phyloP scores from a whole-genome alignment of 1,140 invertebrate genomes.

The Gryllus bimaculatus region DNA sequence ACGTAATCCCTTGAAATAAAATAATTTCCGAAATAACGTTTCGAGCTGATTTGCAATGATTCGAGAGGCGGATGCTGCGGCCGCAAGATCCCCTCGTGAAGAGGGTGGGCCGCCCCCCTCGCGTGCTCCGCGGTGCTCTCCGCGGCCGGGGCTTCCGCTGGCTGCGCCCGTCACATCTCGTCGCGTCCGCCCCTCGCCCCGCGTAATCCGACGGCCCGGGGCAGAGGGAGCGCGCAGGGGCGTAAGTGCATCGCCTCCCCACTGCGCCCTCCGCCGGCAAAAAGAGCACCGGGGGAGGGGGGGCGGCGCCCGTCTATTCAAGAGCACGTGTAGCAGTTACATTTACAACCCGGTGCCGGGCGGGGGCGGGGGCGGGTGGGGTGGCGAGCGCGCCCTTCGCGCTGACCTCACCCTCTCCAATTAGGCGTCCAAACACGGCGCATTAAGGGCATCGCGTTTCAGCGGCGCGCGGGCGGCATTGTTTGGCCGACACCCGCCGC shows the following conservation, averaged over 20 bases:
- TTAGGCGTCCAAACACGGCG: background rate
- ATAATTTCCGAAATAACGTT: too few relatives aligned
- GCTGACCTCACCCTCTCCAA: background rate
- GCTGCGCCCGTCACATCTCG: background rate
- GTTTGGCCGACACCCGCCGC: background rate
- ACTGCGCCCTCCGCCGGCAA: background rate
- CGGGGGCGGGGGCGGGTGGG: too few relatives aligned
- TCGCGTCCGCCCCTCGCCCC: background rate
- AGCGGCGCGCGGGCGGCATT: background rate
- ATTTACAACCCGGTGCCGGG: background rate
- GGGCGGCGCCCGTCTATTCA: too few relatives aligned
- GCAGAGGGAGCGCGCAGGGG: background rate
- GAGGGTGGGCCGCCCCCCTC: too few relatives aligned
- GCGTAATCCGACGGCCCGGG: background rate
- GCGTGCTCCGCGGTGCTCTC: too few relatives aligned
- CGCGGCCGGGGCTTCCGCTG: background rate
- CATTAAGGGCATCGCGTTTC: background rate
- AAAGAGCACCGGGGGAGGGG: background rate
- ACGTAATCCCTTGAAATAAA: too few relatives aligned
- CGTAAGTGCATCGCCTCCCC: background rate
- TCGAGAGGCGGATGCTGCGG: too few relatives aligned
- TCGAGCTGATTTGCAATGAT: too few relatives aligned
- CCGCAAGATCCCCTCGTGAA: too few relatives aligned
- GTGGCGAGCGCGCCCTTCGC: background rate
- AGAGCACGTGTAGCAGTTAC: background rate